A percentile compares a stretch with the other conserved stretches of the same genome.
Evolutionary conservation across 2,888 invertebrate genomes (phyloP).

Genomic region (Rapana venosa): DNA sequence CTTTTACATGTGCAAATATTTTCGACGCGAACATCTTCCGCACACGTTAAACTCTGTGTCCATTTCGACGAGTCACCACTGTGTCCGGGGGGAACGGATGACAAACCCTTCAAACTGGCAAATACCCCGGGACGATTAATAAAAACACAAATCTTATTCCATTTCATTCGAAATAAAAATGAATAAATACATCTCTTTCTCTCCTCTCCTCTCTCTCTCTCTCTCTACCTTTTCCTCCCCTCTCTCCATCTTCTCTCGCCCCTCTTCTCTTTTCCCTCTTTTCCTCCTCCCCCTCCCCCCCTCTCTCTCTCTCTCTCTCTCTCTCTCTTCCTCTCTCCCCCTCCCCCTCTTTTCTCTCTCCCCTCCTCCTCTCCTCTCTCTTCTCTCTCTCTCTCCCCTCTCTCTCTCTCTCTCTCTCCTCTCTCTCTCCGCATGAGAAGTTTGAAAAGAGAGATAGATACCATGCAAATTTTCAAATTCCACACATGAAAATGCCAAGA

Average conservation of each 20-base stretch:
- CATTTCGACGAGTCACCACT: too few species aligned
- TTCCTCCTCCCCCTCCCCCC: neutral
- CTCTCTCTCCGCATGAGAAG: neutral
- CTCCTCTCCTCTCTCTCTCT: constrained; percentile 5
- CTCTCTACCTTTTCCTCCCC: neutral
- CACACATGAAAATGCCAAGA: too few species aligned
- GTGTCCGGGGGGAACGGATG: too few species aligned
- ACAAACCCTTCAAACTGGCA: too few species aligned
- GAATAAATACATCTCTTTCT: too few species aligned
- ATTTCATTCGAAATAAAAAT: too few species aligned
- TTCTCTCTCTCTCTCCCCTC: neutral
- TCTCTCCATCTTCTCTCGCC: neutral
- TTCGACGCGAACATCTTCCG: too few species aligned
- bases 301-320: neutral
- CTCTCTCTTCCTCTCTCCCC: neutral
- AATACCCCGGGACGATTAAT: too few species aligned
- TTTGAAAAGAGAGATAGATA: neutral
- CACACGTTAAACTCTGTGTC: too few species aligned
- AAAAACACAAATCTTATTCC: too few species aligned
- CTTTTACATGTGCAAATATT: too few species aligned
- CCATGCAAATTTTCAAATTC: too few species aligned
- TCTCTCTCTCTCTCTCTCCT: neutral
- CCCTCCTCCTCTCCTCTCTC: neutral
- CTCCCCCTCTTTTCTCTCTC: neutral
- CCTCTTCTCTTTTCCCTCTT: neutral